Conservation (phyloP, 2,888 invertebrate species). For the Kuschelorhynchus macadamiae region DNA sequence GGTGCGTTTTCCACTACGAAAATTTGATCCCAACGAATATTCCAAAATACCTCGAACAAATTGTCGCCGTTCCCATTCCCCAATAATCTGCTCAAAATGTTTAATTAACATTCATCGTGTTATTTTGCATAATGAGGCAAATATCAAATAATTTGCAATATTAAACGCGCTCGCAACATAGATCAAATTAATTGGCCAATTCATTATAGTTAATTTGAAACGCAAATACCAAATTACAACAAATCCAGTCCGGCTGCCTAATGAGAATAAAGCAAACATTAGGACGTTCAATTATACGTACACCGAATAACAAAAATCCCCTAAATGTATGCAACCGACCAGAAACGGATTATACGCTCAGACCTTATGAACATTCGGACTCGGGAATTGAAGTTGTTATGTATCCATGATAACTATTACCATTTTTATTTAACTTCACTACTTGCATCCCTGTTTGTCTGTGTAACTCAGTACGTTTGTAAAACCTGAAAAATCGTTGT, state of each 20-base stretch:
- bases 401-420: no score
- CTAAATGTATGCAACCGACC: not conserved
- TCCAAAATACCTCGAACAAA: slow-evolving; percentile 16
- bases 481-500: no score
- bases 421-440: no score
- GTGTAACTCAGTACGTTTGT: no score
- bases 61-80: slow-evolving; percentile 29
- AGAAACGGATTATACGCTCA: no score
- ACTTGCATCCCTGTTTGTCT: no score
- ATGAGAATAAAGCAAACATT: slow-evolving; percentile 67
- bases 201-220: slow-evolving; percentile 68
- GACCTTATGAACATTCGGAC: no score
- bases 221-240: slow-evolving; percentile 67
- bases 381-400: no score
- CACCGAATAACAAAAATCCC: slow-evolving; percentile 3
- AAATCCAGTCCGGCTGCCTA: slow-evolving; percentile 66
- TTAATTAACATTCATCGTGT: slow-evolving; percentile 50
- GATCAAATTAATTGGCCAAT: slow-evolving; percentile 67
- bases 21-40: not conserved
- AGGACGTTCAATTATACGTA: slow-evolving; percentile 3
- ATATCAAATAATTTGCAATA: slow-evolving; percentile 46
- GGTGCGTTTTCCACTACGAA: no score
- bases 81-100: slow-evolving; percentile 39
- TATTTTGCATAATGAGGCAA: slow-evolving; percentile 50
- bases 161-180: slow-evolving; percentile 54